Evolutionary conservation across 2,888 invertebrate species (phyloP).

Genomic region (Drosophila subquinaria): DNA sequence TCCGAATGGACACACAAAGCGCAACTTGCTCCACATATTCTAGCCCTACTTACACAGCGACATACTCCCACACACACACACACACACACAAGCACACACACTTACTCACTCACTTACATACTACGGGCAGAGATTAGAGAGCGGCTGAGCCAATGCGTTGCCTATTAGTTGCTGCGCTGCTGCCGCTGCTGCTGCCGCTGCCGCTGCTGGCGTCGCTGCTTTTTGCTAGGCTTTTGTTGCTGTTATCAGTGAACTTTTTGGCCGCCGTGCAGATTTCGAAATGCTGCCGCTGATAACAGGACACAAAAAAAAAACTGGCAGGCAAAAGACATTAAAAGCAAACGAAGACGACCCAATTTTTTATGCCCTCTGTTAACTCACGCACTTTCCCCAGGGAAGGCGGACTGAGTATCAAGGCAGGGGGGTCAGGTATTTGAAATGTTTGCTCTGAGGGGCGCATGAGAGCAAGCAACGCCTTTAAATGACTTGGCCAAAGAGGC

Average conservation of each 20-base stretch:
- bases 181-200: too few relatives aligned
- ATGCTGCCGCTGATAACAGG: slow-evolving; percentile 66
- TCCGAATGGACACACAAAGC: slow-evolving; percentile 61
- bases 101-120: slow-evolving; percentile 19
- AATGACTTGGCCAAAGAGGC: slow-evolving; percentile 55
- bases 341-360: slow-evolving; percentile 70
- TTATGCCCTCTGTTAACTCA: slow-evolving; percentile 28
- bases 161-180: slow-evolving; percentile 63
- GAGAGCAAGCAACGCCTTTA: slow-evolving; percentile 45
- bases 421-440: slow-evolving; percentile 35
- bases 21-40: slow-evolving; percentile 76
- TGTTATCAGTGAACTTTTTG: slow-evolving; percentile 58
- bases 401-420: background rate
- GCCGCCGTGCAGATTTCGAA: slow-evolving; percentile 48
- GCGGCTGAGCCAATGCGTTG: slow-evolving; percentile 58
- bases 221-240: slow-evolving; percentile 49
- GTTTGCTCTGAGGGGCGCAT: slow-evolving; percentile 23
- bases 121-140: slow-evolving; percentile 59
- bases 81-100: slow-evolving; percentile 36
- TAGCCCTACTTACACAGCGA: slow-evolving; percentile 77
- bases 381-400: slow-evolving; percentile 30
- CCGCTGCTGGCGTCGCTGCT: slow-evolving; percentile 26
- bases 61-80: slow-evolving; percentile 53
- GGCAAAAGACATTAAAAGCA: slow-evolving; percentile 68
- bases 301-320: slow-evolving; percentile 67